phyloP scores from a whole-genome alignment of 2,113 vertebrate genomes.

The Bos indicus region DNA sequence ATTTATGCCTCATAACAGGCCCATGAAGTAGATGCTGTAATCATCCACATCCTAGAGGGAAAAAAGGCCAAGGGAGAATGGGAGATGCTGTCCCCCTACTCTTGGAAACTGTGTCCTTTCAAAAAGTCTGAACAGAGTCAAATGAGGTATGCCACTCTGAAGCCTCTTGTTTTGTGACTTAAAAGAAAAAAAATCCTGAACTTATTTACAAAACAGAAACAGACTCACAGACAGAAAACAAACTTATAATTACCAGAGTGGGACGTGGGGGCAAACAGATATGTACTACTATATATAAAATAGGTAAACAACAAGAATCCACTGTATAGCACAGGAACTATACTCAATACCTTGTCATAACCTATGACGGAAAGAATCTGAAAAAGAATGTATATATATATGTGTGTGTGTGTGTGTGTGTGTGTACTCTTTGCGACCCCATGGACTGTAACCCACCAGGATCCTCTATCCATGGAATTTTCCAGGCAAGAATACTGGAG shows the following conservation, averaged over 20 bases:
- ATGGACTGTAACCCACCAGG: background rate
- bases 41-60: rapidly evolving
- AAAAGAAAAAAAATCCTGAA: background rate
- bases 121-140: background rate
- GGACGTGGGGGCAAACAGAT: background rate
- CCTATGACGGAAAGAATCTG: background rate
- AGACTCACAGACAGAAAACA: background rate
- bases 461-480: background rate
- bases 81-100: too few species aligned
- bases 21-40: rapidly evolving
- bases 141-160: background rate
- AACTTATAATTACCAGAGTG: background rate
- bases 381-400: background rate
- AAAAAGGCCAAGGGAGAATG: background rate
- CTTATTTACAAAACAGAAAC: background rate
- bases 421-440: background rate
- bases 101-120: background rate
- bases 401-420: too few species aligned
- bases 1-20: background rate
- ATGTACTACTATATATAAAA: background rate
- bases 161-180: background rate
- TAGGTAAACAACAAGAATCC: background rate
- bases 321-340: background rate
- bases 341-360: too few species aligned
- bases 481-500: background rate